A percentile compares a stretch with the other conserved stretches of the same genome.
These are phyloP conservation scores for Penaeus japonicus DNA, from an alignment of 1,140 invertebrate genomes.

Conservation along the genomic window DNA sequence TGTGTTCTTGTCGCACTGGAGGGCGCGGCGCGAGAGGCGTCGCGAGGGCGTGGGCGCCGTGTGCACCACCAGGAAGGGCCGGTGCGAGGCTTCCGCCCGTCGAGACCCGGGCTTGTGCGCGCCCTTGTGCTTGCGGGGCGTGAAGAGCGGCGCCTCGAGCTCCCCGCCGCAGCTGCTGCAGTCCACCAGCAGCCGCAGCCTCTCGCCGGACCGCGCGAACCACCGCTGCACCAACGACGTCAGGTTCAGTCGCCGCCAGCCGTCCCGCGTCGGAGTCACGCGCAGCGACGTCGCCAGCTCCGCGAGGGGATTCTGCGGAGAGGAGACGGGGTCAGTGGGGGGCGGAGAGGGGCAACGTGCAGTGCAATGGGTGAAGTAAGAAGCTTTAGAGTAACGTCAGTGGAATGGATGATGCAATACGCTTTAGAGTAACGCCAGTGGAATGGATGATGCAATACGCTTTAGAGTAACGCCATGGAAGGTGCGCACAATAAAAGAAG, in stretches of 20 bases:
- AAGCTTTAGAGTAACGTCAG: too few species aligned
- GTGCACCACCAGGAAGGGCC: conserved; percentile 85
- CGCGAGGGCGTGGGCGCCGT: conserved; percentile 71
- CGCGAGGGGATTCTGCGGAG: conserved; percentile 60
- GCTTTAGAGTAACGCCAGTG: background rate
- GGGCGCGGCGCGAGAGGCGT: conserved; percentile 77
- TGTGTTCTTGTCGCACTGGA: conserved; percentile 79
- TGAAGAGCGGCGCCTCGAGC: conserved; percentile 65
- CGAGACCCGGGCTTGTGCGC: conserved; percentile 58
- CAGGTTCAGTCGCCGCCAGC: conserved; percentile 88
- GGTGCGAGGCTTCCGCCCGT: conserved; percentile 67
- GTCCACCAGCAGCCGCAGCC: conserved; percentile 80
- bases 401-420: background rate
- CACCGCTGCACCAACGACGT: conserved; percentile 71
- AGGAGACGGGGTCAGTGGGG: background rate
- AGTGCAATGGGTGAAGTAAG: background rate
- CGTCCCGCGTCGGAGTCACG: conserved; percentile 74
- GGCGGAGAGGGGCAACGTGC: background rate
- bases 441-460: too few species aligned
- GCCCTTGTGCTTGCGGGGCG: conserved; percentile 62
- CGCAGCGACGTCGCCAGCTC: conserved; percentile 69
- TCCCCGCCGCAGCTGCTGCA: conserved; percentile 80
- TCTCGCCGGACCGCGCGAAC: conserved; percentile 65
- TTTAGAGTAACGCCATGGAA: too few species aligned
- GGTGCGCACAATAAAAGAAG: too few species aligned